Evolutionary conservation across 2,113 vertebrate species (phyloP).

Genomic region (Mobula birostris): DNA sequence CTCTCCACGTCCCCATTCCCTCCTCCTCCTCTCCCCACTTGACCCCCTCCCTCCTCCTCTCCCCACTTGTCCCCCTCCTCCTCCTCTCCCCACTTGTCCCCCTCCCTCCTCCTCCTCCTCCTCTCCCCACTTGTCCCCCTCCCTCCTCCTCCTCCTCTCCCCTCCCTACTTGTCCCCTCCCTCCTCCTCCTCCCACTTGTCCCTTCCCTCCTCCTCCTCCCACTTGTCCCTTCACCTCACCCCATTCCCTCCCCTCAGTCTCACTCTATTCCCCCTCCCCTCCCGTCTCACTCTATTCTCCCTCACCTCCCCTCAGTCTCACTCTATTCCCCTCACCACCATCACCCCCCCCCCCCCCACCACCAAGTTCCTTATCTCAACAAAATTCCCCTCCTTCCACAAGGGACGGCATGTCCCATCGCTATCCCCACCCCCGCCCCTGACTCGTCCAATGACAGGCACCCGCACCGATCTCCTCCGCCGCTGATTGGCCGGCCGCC

Average conservation of each 20-base stretch:
- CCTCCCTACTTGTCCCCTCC: too few relatives aligned
- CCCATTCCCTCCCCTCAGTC: not conserved
- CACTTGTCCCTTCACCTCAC: too few relatives aligned
- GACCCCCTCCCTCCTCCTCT: fast-evolving
- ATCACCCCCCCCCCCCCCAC: not conserved
- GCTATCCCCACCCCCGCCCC: not conserved
- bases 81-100: not conserved
- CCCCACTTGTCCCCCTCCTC: fast-evolving
- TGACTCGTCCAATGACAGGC: not conserved
- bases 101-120: fast-evolving
- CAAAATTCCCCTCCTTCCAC: not conserved
- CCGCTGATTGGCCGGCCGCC: not conserved
- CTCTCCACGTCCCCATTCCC: not conserved
- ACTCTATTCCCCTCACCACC: not conserved
- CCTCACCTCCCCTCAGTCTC: not conserved
- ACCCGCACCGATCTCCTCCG: not conserved
- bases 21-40: too few relatives aligned
- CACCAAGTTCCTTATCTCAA: not conserved
- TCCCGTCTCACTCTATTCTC: not conserved
- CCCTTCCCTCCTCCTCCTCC: too few relatives aligned
- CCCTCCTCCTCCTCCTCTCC: not conserved
- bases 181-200: too few relatives aligned
- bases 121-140: too few relatives aligned
- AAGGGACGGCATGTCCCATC: not conserved
- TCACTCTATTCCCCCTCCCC: not conserved